Conservation (phyloP, 2,113 vertebrate species). For the Nymphicus hollandicus region DNA sequence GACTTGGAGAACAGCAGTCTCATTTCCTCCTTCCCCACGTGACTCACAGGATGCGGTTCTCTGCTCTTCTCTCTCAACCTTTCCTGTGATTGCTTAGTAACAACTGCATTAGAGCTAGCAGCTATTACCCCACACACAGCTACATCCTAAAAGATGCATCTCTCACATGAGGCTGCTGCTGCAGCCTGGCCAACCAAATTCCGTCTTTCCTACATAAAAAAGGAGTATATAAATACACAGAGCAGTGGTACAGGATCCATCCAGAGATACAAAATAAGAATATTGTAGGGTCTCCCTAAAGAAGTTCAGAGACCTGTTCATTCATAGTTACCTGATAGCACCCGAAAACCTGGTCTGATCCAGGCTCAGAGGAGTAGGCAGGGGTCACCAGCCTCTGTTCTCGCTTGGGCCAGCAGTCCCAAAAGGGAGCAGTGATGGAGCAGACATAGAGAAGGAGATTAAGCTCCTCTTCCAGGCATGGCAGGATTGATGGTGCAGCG, state of each 20-base stretch:
- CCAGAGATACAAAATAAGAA: background rate
- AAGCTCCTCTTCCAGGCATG: background rate
- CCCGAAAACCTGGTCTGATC: background rate
- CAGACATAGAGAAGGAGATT: background rate
- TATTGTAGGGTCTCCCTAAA: background rate
- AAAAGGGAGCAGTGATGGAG: background rate
- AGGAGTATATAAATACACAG: background rate
- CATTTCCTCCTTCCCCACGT: background rate
- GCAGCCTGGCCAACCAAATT: background rate
- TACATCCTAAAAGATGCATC: background rate
- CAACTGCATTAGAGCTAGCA: background rate
- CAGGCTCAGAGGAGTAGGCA: background rate
- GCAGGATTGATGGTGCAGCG: background rate
- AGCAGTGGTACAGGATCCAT: background rate
- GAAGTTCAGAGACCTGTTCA: background rate
- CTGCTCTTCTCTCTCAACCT: background rate
- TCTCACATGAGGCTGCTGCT: background rate
- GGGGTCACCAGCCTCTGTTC: background rate
- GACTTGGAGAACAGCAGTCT: background rate
- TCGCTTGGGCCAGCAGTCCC: accelerated
- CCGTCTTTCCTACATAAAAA: background rate
- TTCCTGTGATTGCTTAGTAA: background rate
- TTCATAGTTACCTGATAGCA: background rate
- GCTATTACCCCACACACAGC: background rate
- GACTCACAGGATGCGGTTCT: background rate